Base-by-base conservation (phyloP, 1,140 invertebrate genomes). In the Parasteatoda tepidariorum region DNA sequence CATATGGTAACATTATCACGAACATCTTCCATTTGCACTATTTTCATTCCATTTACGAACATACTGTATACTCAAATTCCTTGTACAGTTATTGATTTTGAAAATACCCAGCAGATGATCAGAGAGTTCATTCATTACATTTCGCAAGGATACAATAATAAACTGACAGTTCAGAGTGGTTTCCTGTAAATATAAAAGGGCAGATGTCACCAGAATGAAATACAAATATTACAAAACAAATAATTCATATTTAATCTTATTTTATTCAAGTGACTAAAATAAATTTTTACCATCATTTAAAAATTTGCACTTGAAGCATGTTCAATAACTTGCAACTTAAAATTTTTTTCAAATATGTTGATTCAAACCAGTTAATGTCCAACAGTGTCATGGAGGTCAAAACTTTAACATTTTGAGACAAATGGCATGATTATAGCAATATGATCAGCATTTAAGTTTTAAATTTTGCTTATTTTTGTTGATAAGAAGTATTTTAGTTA, bases 121-220 rank as follows among this genome's bases (percentile, higher is more conserved):
- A 0, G 95, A 94, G 5, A 98, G 89, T 88, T 99, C 97, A 88
- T 98, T 99, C 98, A 99, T 99, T 87, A 99, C 97, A 59, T 97
- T 95, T 4, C 98, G 91, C 5, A 99, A 91, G 0, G 97, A 99
- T 70, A 99, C 98, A 76, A 99, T 96, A 67, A 99, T 98, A 87
- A 99, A 99, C 88, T 99, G 98, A 0, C 98, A 97, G 89, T 99
- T 99, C 87, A 95, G 97, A 0, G 98, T 99, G 18, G 96, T 91
- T 87, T 99, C 95, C 94, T 95, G 88, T 15, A 34, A 30, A 13
- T 24, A 38, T 22, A 13, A 41, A 68, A 18, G 22, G 26, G 5
- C 15, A 68, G 2, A 68, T 22, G 38, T 2, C 18, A 48, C 4
- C 9, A 48, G 4, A 48, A 48, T 13, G 9, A 48, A n/a, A n/a